Evolutionary conservation across 2,888 invertebrate species (phyloP).

Genomic region (Luperina testacea): DNA sequence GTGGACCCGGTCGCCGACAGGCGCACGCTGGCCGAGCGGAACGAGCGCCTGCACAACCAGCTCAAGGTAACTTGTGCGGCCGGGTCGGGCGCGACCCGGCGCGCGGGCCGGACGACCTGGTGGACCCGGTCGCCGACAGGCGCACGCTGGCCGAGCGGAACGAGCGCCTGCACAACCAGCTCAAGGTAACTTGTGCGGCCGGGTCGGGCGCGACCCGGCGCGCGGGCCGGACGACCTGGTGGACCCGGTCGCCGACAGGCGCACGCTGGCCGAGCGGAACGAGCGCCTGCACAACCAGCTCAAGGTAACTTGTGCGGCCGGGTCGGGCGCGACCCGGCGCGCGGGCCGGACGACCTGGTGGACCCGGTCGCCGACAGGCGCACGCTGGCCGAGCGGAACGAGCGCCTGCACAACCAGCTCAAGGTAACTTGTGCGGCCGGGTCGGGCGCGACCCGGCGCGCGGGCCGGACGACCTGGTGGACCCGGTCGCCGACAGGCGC

Average conservation of each 20-base stretch:
- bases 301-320: constrained; percentile 14
- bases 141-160: constrained; percentile 98
- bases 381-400: constrained; percentile 98
- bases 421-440: constrained; percentile 24
- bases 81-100: constrained; percentile 91
- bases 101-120: constrained; percentile 95
- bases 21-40: constrained; percentile 97
- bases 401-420: constrained; percentile 92
- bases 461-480: constrained; percentile 96
- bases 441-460: constrained; percentile 92
- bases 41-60: constrained; percentile 94
- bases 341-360: constrained; percentile 96
- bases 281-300: constrained; percentile 93
- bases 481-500: constrained; percentile 97
- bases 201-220: constrained; percentile 91
- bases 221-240: constrained; percentile 96
- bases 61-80: constrained; percentile 5
- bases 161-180: constrained; percentile 93
- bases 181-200: constrained; percentile 4
- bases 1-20: constrained; percentile 98
- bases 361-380: constrained; percentile 98
- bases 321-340: constrained; percentile 91
- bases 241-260: constrained; percentile 97
- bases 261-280: constrained; percentile 98
- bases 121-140: constrained; percentile 97